These are phyloP conservation scores for Drosophila yooni DNA, from an alignment of 2,888 invertebrate species.

Conservation along the genomic window DNA sequence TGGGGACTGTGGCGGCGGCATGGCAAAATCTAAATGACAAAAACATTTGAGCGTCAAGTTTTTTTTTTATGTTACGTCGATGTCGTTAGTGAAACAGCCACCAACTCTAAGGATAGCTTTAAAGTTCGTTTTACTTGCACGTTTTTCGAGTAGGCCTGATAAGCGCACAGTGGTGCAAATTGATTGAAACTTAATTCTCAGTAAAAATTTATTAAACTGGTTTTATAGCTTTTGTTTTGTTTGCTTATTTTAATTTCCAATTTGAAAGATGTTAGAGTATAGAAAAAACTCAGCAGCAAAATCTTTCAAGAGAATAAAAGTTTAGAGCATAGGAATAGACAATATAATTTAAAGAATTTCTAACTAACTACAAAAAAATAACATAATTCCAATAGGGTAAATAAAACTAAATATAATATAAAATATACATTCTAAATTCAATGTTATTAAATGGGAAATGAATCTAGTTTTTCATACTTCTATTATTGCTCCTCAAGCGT, in stretches of 20 bases:
- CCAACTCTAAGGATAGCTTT: constrained; percentile 32
- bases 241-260: background rate
- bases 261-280: background rate
- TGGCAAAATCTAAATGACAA: constrained; percentile 76
- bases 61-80: constrained; percentile 40
- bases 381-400: background rate
- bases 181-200: constrained; percentile 2
- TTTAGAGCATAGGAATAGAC: background rate
- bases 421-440: background rate
- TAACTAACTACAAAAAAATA: background rate
- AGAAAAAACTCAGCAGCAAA: background rate
- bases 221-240: background rate
- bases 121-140: constrained; percentile 41
- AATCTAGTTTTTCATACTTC: background rate
- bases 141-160: constrained; percentile 22
- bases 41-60: constrained; percentile 69
- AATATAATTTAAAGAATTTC: background rate
- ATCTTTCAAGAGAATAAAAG: background rate
- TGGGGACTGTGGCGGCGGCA: constrained; percentile 23
- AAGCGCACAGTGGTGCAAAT: constrained; percentile 41
- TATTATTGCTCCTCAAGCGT: background rate
- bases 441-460: background rate
- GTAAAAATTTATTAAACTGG: background rate
- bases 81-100: constrained; percentile 34
- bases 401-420: background rate